These are phyloP conservation scores for Silvanus unidentatus DNA, from an alignment of 2,888 invertebrate genomes.

Conservation along the genomic window DNA sequence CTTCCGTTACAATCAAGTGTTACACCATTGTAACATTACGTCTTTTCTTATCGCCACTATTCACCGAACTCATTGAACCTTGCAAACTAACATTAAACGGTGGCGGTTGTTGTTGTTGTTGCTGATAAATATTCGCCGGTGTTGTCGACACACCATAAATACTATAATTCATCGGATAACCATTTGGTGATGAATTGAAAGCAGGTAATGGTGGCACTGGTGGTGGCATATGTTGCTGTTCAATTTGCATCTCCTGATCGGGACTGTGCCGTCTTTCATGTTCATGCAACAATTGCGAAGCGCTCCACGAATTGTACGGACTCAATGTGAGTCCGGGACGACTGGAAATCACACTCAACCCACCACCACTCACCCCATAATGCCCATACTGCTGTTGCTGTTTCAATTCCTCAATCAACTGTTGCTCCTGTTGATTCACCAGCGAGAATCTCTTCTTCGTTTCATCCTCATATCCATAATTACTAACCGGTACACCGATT, in stretches of 20 bases:
- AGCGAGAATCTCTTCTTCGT: slow-evolving; percentile 48
- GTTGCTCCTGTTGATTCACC: slow-evolving; percentile 47
- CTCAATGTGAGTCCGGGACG: slow-evolving; percentile 46
- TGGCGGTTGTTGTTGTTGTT: slow-evolving; percentile 42
- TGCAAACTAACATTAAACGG: slow-evolving; percentile 51
- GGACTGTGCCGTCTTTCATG: slow-evolving; percentile 54
- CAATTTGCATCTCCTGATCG: slow-evolving; percentile 34
- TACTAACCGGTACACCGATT: slow-evolving; percentile 46
- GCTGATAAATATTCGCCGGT: slow-evolving; percentile 38
- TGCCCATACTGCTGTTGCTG: slow-evolving; percentile 41
- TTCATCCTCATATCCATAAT: slow-evolving; percentile 46
- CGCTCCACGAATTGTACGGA: slow-evolving; percentile 56
- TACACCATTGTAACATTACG: slow-evolving; percentile 59
- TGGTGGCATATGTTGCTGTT: slow-evolving; percentile 42
- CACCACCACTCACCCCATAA: slow-evolving; percentile 32
- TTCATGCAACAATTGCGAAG: slow-evolving; percentile 54
- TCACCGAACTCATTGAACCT: slow-evolving; percentile 54
- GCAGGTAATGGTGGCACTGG: slow-evolving; percentile 52
- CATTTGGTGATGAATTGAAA: slow-evolving; percentile 36
- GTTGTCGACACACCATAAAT: slow-evolving; percentile 47
- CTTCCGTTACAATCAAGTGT: slow-evolving; percentile 24
- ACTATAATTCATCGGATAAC: slow-evolving; percentile 44
- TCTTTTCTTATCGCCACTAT: slow-evolving; percentile 52
- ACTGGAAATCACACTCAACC: slow-evolving; percentile 42
- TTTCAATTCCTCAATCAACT: slow-evolving; percentile 46